Evolutionary conservation across 1,140 invertebrate genomes (phyloP).

Genomic region (Amphibalanus amphitrite): DNA sequence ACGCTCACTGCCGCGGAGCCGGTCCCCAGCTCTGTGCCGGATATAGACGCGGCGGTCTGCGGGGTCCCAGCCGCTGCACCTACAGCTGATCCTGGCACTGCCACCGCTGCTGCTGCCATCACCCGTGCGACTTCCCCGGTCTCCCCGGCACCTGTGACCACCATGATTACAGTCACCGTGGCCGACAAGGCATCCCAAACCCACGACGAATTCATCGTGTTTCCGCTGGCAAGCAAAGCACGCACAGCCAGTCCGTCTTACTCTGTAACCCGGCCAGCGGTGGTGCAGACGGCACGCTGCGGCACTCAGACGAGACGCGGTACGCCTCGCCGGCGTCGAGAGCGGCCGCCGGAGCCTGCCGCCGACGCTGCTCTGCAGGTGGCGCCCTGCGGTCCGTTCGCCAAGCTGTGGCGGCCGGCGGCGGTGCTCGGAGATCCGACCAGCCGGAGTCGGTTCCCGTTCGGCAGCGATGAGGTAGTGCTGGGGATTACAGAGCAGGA

Average conservation of each 20-base stretch:
- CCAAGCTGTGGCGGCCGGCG: constrained; percentile 1
- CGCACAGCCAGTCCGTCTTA: not conserved
- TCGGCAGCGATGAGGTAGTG: not conserved
- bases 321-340: too few species aligned
- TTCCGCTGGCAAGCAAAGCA: too few species aligned
- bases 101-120: too few species aligned
- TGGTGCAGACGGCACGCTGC: not conserved
- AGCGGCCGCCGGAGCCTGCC: too few species aligned
- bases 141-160: too few species aligned
- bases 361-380: not conserved
- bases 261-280: not conserved
- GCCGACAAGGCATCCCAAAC: not conserved
- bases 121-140: too few species aligned
- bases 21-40: too few species aligned
- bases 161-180: not conserved
- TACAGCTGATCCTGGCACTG: too few species aligned
- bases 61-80: too few species aligned
- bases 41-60: too few species aligned
- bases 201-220: not conserved
- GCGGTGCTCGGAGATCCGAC: not conserved
- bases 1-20: too few species aligned
- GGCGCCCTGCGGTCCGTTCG: not conserved
- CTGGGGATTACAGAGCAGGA: not conserved
- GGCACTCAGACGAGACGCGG: not conserved
- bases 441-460: not conserved